phyloP scores from a whole-genome alignment of 1,140 invertebrate genomes.

The Nomia melanderi region DNA sequence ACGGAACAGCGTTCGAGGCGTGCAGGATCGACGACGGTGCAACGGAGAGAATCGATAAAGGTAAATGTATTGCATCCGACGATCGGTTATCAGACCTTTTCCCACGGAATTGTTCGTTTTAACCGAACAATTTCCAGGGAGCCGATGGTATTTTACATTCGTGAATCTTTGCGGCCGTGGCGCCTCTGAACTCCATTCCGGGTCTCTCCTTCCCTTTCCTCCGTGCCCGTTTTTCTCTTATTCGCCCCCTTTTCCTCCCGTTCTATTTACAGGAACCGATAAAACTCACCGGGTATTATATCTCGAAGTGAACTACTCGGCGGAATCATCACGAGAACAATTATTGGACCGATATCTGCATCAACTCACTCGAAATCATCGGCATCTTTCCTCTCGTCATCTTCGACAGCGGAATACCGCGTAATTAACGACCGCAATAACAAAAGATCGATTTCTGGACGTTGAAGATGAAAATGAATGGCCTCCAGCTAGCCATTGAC shows the following conservation, averaged over 20 bases:
- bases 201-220: too few relatives aligned
- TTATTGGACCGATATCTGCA: conserved; percentile 21
- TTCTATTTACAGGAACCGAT: background rate
- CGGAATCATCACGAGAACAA: conserved; percentile 22
- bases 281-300: conserved; percentile 1
- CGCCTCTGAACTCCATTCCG: background rate
- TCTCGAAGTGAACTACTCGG: conserved; percentile 1
- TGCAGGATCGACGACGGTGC: background rate
- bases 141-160: conserved; percentile 7
- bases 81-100: background rate
- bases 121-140: background rate
- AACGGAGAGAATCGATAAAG: conserved; percentile 1
- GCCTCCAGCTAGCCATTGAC: background rate
- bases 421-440: conserved; percentile 34
- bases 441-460: background rate
- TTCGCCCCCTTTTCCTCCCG: background rate
- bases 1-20: background rate
- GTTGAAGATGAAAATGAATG: conserved; percentile 24
- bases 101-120: conserved; percentile 3
- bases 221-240: background rate
- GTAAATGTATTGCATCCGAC: conserved; percentile 10
- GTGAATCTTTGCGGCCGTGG: conserved; percentile 6
- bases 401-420: background rate
- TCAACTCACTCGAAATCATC: too few relatives aligned
- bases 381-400: too few relatives aligned